Conservation (phyloP, 2,888 invertebrate genomes). For the Clunio marinus region DNA sequence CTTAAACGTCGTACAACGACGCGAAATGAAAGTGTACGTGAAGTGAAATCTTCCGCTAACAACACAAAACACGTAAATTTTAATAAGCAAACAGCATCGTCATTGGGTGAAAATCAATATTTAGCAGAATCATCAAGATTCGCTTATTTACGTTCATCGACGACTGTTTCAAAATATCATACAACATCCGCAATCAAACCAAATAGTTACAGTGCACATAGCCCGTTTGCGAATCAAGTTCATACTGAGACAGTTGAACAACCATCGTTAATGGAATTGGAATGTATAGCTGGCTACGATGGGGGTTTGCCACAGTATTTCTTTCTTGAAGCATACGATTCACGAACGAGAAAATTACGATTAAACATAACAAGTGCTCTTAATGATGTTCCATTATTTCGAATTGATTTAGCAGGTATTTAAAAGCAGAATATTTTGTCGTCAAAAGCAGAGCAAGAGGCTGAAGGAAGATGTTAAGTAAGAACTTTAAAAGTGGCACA, state of each 20-base stretch:
- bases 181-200: constrained; percentile 30
- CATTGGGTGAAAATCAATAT: constrained; percentile 27
- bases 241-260: constrained; percentile 37
- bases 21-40: constrained; percentile 27
- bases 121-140: constrained; percentile 1
- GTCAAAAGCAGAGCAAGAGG: too few species aligned
- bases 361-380: constrained; percentile 64
- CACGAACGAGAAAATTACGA: constrained; percentile 63
- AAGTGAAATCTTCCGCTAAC: constrained; percentile 26
- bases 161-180: constrained; percentile 35
- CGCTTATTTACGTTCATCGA: constrained; percentile 29
- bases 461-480: too few species aligned
- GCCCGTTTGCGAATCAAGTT: constrained; percentile 41
- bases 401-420: constrained; percentile 53
- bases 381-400: constrained; percentile 60
- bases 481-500: too few species aligned
- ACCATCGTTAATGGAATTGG: constrained; percentile 65
- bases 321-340: constrained; percentile 76
- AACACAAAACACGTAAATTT: constrained; percentile 38
- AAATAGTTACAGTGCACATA: constrained; percentile 24
- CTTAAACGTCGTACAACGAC: constrained; percentile 24
- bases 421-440: constrained; percentile 39
- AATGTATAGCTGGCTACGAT: constrained; percentile 82
- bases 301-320: constrained; percentile 84
- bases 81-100: constrained; percentile 17